Conservation (phyloP, 2,797 vertebrate genomes). For the Sus cebifrons region DNA sequence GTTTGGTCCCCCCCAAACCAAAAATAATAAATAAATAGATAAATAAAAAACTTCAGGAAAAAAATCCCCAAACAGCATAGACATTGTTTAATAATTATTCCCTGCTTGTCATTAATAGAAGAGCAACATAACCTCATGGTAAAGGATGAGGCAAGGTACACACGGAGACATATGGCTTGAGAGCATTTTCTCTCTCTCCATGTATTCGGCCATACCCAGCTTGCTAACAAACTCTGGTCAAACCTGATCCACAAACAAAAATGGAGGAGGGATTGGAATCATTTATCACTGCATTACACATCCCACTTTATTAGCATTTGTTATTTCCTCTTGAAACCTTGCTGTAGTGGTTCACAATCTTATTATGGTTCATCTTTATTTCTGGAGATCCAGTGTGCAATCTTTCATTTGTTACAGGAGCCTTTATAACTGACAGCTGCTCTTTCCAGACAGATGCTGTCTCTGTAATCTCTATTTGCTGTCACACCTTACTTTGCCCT, state of each 20-base stretch:
- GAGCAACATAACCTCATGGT: not conserved
- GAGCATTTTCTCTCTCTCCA: not conserved
- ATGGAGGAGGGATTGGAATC: not conserved
- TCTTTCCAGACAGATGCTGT: constrained; percentile 80
- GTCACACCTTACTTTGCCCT: constrained; percentile 81
- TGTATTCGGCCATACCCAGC: not conserved
- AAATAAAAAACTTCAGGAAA: not conserved
- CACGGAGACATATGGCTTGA: not conserved
- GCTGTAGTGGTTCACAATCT: constrained; percentile 29
- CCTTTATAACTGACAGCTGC: constrained; percentile 78
- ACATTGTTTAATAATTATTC: not conserved
- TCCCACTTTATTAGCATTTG: constrained; percentile 61
- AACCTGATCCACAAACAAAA: constrained; percentile 58
- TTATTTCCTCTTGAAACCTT: constrained; percentile 66
- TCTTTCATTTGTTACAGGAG: constrained; percentile 73
- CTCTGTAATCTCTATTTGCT: constrained; percentile 81
- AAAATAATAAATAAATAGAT: no score
- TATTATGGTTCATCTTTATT: constrained; percentile 58
- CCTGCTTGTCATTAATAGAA: not conserved
- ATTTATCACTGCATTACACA: constrained; percentile 44
- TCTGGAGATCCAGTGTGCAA: constrained; percentile 56
- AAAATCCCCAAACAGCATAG: not conserved
- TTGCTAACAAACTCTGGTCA: not conserved
- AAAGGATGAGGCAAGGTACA: not conserved
- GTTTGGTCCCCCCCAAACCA: no score